phyloP scores from a whole-genome alignment of 2,888 invertebrate genomes.

The Platynereis dumerilii region DNA sequence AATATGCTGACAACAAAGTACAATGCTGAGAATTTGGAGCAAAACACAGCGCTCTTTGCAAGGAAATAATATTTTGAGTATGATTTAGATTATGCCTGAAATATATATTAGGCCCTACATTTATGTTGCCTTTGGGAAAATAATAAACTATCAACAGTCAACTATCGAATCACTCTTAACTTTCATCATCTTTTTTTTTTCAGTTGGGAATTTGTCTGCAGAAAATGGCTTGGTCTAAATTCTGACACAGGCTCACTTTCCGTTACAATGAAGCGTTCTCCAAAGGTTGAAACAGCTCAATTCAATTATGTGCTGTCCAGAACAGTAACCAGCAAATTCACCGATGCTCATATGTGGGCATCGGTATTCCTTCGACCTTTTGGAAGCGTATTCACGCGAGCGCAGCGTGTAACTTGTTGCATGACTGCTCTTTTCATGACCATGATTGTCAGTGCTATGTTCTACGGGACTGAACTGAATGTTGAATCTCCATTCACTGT shows the following conservation, averaged over 20 bases:
- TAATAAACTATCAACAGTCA: too few species aligned
- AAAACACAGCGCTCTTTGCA: too few species aligned
- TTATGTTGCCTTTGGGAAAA: too few species aligned
- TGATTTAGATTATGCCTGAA: too few species aligned
- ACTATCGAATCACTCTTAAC: too few species aligned
- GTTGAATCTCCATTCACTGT: constrained; percentile 29
- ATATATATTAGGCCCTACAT: too few species aligned
- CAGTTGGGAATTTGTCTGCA: constrained; percentile 50
- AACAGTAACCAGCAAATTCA: constrained; percentile 53
- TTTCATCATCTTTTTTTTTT: constrained; percentile 14
- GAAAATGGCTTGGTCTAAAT: constrained; percentile 61
- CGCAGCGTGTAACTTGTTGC: constrained; percentile 45
- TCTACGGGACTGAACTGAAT: constrained; percentile 36
- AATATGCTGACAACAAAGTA: too few species aligned
- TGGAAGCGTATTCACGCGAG: constrained; percentile 61
- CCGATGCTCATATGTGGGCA: constrained; percentile 65
- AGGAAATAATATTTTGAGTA: too few species aligned
- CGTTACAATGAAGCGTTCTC: constrained; percentile 58
- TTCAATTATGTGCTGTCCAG: constrained; percentile 60
- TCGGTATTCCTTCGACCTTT: constrained; percentile 64
- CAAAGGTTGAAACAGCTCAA: constrained; percentile 55
- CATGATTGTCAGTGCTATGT: constrained; percentile 46
- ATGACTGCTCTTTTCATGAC: constrained; percentile 42
- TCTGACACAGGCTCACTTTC: constrained; percentile 62
- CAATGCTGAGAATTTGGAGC: too few species aligned